Evolutionary conservation across 2,113 vertebrate genomes (phyloP).

Genomic region (Rhinoptilus africanus): DNA sequence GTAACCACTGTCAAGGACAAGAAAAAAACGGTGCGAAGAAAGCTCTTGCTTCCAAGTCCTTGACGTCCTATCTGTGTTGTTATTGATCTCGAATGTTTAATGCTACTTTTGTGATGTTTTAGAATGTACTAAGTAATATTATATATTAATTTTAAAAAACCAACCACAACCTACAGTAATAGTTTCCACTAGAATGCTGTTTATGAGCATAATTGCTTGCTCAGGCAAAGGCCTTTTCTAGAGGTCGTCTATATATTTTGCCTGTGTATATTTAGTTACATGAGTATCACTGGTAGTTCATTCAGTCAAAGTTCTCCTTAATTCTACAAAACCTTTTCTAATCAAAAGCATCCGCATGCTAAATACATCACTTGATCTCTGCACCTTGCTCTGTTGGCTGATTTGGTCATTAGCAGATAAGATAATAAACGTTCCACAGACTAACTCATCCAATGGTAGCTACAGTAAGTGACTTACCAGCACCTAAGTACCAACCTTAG

Average conservation of each 20-base stretch:
- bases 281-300: too few relatives aligned
- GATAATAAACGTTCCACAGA: background rate
- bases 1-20: background rate
- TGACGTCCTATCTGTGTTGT: background rate
- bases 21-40: fast-evolving
- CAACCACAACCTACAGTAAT: background rate
- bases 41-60: background rate
- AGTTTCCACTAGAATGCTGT: background rate
- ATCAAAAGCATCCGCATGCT: background rate
- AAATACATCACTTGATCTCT: background rate
- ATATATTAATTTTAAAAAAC: background rate
- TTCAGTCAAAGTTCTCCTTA: background rate
- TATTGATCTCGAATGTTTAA: background rate
- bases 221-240: background rate
- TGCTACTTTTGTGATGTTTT: background rate
- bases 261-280: background rate
- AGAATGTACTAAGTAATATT: background rate
- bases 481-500: background rate
- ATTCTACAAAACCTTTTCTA: background rate
- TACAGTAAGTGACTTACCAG: background rate
- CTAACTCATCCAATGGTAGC: background rate
- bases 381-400: background rate
- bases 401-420: background rate
- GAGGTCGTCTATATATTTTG: background rate
- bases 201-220: background rate